These are phyloP conservation scores for Physella acuta DNA, from an alignment of 1,140 invertebrate genomes.

Conservation along the genomic window DNA sequence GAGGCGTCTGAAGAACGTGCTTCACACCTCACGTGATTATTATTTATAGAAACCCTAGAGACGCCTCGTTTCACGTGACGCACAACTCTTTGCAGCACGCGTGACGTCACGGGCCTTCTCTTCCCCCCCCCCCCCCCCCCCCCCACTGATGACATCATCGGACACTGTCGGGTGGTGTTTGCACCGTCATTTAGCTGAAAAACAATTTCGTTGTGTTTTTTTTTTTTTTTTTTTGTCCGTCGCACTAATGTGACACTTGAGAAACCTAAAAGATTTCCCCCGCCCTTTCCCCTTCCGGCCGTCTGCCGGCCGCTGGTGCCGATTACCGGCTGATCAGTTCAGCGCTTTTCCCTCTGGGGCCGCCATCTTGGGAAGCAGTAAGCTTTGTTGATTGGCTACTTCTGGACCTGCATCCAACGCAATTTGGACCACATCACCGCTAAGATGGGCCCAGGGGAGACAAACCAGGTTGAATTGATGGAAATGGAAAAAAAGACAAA, in stretches of 20 bases:
- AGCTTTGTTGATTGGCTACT: slow-evolving; percentile 14
- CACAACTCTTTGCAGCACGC: too few species aligned
- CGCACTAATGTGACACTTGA: neutral
- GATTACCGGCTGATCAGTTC: slow-evolving; percentile 5
- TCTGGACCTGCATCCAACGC: slow-evolving; percentile 10
- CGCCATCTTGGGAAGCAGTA: slow-evolving; percentile 9
- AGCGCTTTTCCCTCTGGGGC: neutral
- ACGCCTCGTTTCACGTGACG: too few species aligned
- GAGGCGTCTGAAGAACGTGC: too few species aligned
- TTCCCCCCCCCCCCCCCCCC: too few species aligned
- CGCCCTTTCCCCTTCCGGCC: neutral
- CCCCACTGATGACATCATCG: too few species aligned
- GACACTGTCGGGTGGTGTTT: too few species aligned
- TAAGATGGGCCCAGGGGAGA: slow-evolving; percentile 9
- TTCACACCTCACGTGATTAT: too few species aligned
- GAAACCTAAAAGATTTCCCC: neutral
- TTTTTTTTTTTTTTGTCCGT: neutral
- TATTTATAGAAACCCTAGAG: too few species aligned
- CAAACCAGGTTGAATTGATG: neutral
- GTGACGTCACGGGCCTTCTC: too few species aligned
- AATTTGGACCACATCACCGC: slow-evolving; percentile 4
- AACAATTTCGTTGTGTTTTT: too few species aligned
- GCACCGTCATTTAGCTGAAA: too few species aligned
- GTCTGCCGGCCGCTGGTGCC: slow-evolving; percentile 1
- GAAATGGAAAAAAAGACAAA: neutral